Percentiles rank a stretch among this genome's conserved stretches.
phyloP scores from a whole-genome alignment of 2,113 vertebrate genomes.

The Barnardius zonarius region DNA sequence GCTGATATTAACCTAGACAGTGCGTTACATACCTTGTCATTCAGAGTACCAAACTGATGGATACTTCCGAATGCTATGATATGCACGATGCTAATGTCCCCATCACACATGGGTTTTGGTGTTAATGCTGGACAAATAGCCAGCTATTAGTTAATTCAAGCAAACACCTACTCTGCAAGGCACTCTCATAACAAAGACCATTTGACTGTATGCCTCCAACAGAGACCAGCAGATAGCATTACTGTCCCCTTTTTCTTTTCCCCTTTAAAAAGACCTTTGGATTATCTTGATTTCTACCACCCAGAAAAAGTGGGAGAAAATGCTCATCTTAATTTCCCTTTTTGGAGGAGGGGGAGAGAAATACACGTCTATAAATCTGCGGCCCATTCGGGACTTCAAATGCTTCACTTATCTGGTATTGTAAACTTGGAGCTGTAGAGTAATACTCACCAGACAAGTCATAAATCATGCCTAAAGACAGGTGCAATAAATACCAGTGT shows the following conservation, averaged over 20 bases:
- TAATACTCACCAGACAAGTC: constrained; percentile 84
- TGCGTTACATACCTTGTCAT: neutral
- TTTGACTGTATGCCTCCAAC: neutral
- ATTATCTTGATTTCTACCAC: neutral
- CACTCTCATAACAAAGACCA: neutral
- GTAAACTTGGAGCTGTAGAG: constrained; percentile 80
- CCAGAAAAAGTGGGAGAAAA: neutral
- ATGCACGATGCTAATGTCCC: too few species aligned
- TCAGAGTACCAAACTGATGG: neutral
- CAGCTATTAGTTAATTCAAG: neutral
- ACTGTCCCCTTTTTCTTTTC: neutral
- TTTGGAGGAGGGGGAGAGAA: constrained; percentile 36
- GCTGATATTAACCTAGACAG: neutral
- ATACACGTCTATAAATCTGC: constrained; percentile 54
- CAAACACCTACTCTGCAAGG: neutral
- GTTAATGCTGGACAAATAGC: neutral
- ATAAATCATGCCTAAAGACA: constrained; percentile 90
- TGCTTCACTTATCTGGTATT: constrained; percentile 83
- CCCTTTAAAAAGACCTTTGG: neutral
- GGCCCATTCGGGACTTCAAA: constrained; percentile 70
- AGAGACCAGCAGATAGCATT: neutral
- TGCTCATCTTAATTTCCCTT: constrained; percentile 45
- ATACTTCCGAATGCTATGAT: neutral
- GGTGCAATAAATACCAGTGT: constrained; percentile 82
- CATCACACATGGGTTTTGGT: neutral